Percentiles rank a stretch among this genome's conserved stretches.
Conservation (phyloP, 2,888 invertebrate genomes). For the Plagodis pulveraria region DNA sequence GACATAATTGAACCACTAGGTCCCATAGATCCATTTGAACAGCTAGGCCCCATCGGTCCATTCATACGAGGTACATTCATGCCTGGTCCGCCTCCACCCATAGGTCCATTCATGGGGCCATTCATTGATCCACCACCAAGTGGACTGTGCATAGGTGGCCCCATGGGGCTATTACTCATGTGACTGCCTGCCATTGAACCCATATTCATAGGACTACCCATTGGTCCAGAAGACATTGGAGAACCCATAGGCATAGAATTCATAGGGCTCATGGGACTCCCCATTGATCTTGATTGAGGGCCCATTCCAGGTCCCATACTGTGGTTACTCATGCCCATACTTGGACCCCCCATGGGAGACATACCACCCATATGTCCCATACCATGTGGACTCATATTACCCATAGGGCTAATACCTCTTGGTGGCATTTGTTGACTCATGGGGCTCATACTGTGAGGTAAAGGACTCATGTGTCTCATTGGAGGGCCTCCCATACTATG, state of each 20-base stretch:
- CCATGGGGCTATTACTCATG: constrained; percentile 90
- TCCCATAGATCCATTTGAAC: constrained; percentile 85
- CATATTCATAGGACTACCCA: constrained; percentile 91
- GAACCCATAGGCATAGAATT: constrained; percentile 90
- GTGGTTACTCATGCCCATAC: constrained; percentile 87
- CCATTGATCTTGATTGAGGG: constrained; percentile 86
- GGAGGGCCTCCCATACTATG: constrained; percentile 87
- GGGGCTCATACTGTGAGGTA: constrained; percentile 85
- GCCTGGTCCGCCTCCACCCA: constrained; percentile 86
- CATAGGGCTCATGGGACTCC: constrained; percentile 91
- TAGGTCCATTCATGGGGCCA: constrained; percentile 83
- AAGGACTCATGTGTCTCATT: constrained; percentile 88
- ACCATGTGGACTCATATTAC: constrained; percentile 87
- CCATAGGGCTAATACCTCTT: constrained; percentile 88
- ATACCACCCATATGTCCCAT: constrained; percentile 88
- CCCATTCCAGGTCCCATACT: constrained; percentile 86
- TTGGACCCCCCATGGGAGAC: constrained; percentile 90
- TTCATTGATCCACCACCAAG: constrained; percentile 85
- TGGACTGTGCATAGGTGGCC: constrained; percentile 91
- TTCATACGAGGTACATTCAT: constrained; percentile 84
- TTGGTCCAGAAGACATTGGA: constrained; percentile 88
- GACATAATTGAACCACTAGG: constrained; percentile 84
- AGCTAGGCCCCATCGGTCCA: constrained; percentile 82
- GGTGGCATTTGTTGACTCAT: constrained; percentile 87
- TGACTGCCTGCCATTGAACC: constrained; percentile 86